Evolutionary conservation across 1,140 invertebrate species (phyloP).

Genomic region (Mesaphorura yosii): DNA sequence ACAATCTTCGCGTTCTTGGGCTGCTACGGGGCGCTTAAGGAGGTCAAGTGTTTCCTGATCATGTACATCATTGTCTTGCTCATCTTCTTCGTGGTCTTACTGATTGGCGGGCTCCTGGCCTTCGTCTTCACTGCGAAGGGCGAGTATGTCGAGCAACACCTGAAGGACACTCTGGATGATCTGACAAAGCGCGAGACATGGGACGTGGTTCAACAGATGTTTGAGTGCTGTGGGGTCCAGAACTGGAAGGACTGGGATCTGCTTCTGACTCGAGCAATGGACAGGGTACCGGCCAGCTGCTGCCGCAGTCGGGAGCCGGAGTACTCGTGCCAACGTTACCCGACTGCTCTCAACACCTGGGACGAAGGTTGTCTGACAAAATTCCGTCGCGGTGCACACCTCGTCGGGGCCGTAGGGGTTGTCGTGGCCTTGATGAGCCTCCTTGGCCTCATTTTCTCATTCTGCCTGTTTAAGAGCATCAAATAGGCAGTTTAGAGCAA

Average conservation of each 20-base stretch:
- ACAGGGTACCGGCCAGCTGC: slow-evolving; percentile 62
- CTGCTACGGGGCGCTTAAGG: slow-evolving; percentile 70
- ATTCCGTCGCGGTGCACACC: too few relatives aligned
- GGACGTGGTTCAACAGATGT: slow-evolving; percentile 44
- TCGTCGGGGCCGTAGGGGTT: too few relatives aligned
- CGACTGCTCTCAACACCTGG: too few relatives aligned
- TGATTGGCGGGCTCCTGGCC: slow-evolving; percentile 75
- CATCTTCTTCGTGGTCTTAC: slow-evolving; percentile 71
- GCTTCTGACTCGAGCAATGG: slow-evolving; percentile 37
- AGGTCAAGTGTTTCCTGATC: slow-evolving; percentile 77
- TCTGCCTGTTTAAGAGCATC: too few relatives aligned
- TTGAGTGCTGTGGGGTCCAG: slow-evolving; percentile 71
- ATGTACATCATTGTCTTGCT: slow-evolving; percentile 80
- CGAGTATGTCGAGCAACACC: slow-evolving; percentile 57
- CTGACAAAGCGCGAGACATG: slow-evolving; percentile 65
- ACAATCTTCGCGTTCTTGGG: slow-evolving; percentile 70
- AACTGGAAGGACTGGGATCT: slow-evolving; percentile 55
- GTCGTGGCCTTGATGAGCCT: too few relatives aligned
- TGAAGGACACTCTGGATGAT: slow-evolving; percentile 62
- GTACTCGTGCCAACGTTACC: too few relatives aligned
- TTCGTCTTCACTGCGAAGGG: slow-evolving; percentile 76
- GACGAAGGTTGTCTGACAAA: too few relatives aligned
- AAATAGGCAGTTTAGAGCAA: too few relatives aligned
- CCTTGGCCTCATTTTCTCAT: too few relatives aligned
- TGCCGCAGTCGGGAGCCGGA: too few relatives aligned